Base-by-base conservation (phyloP, 2,113 vertebrate genomes). In the Toxostoma redivivum region DNA sequence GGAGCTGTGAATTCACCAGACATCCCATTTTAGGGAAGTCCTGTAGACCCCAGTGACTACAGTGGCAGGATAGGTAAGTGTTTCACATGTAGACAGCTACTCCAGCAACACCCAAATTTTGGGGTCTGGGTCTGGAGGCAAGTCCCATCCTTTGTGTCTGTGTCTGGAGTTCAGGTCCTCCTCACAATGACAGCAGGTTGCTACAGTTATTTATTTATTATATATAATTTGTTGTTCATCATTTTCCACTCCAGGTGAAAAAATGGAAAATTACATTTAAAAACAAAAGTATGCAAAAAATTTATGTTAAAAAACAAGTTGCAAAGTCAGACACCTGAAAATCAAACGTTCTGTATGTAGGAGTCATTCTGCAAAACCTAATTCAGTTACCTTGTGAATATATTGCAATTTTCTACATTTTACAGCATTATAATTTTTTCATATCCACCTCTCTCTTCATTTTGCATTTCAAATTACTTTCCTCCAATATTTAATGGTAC, bases 391-490 rank as follows among this genome's bases (percentile, higher is more conserved):
- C 24, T 50, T 70, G 12, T 76, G 31, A 85, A 71, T 74, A 51
- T 56, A 58, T 56, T 84, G 38, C 28, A n/a, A 28, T 88, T 94
- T 88, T 81, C 53, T 45, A 44, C 38, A 15, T 54, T 94, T 93
- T 81, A 21, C 30, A 67, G 9, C 21, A 33, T 50, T 80, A 16
- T 24, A 33, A 14, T 44, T 83, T 96, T 89, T 92, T 81, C 0
- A 1, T 81, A 58, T 30, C 42, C 14, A 42, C 45, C 18, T 82
- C 38, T 62, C 22, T 56, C 31, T 91, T 74, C 4, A 60, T 69
- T 94, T 79, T 60, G 17, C 44, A 47, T 74, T 84, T 85, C 60
- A 87, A 71, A 71, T 94, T 81, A 15, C 44, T 81, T 78, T 84
- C 22, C 44, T 47, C 53, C 73, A 60, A 53, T 64, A 27, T 60